A percentile compares a stretch with the other conserved stretches of the same genome.
Evolutionary conservation across 2,797 vertebrate species (phyloP).

Genomic region (Dipus sagitta): DNA sequence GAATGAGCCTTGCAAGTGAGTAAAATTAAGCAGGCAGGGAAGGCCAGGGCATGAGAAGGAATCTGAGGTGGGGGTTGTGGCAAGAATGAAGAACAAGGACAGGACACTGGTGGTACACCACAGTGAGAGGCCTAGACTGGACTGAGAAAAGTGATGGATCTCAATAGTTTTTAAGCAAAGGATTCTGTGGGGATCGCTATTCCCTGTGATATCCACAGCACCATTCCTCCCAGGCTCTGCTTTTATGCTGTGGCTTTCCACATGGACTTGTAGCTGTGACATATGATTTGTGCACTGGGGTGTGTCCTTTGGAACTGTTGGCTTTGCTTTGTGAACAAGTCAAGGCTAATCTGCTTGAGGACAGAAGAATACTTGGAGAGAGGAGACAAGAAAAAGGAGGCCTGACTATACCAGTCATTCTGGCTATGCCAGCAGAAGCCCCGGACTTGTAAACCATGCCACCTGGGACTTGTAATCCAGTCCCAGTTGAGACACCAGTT

Average conservation of each 20-base stretch:
- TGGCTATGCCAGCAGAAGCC: background rate
- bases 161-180: background rate
- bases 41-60: background rate
- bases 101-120: background rate
- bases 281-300: background rate
- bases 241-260: background rate
- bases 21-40: background rate
- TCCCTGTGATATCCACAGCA: background rate
- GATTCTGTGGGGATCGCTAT: background rate
- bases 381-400: background rate
- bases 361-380: background rate
- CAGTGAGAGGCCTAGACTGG: background rate
- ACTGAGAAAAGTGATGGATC: background rate
- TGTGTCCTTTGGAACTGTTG: conserved; percentile 7
- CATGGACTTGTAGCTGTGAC: background rate
- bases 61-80: background rate
- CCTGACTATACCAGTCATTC: background rate
- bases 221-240: background rate
- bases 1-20: background rate
- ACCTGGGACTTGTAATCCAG: background rate
- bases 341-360: background rate
- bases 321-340: background rate
- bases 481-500: background rate
- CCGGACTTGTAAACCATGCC: background rate
- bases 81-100: background rate